Base-by-base conservation (phyloP, 1,140 invertebrate genomes). In the Odontomachus brunneus region DNA sequence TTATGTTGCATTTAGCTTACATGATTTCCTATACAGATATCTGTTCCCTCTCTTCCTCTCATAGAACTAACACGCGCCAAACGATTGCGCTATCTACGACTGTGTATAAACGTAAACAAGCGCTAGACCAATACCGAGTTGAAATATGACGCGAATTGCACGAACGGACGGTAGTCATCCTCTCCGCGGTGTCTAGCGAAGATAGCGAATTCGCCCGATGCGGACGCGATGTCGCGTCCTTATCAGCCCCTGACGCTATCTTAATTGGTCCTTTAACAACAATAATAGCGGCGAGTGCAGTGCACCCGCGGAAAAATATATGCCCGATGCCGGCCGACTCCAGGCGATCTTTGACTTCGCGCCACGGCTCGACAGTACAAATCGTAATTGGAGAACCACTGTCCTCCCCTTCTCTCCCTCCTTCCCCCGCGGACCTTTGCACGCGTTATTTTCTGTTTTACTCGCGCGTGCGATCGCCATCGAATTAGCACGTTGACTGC, bases 1-100 rank as follows among this genome's bases (percentile, higher is more conserved):
- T n/a, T 66, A 7, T 65, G 26, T 76, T 76, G 44, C 29, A 66
- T 53, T 76, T 24, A 66, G 26, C 51, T 76, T 66, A 65, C 19
- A 19, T 7, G 11, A 53, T 65, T 75, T 48, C n/a, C 2, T 60
- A 44, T 60, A 63, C 9, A 44, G 3, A 44, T 11, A 11, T 44
- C 0, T 44, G 9, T 44, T 5, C 5, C 29, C 29, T 5, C 29
- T 5, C 29, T 33, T 5, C 5, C 29, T 74, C 24, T 63, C 33
- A 22, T 5, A 5, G 17, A 63, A 17, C 11, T 22, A 19, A 22
- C 51, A 55, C 53, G 53, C 53, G n/a, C 15, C 38, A 7, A 63
- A 33, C 33, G 59, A 44, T n/a, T 26, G 49, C n/a, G 1, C 57
- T 75, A 75, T 75, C 22, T 48, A 15, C 29, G 29, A 60, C 0